Conservation (phyloP, 2,888 invertebrate species). For the Zaprionus lineosus region DNA sequence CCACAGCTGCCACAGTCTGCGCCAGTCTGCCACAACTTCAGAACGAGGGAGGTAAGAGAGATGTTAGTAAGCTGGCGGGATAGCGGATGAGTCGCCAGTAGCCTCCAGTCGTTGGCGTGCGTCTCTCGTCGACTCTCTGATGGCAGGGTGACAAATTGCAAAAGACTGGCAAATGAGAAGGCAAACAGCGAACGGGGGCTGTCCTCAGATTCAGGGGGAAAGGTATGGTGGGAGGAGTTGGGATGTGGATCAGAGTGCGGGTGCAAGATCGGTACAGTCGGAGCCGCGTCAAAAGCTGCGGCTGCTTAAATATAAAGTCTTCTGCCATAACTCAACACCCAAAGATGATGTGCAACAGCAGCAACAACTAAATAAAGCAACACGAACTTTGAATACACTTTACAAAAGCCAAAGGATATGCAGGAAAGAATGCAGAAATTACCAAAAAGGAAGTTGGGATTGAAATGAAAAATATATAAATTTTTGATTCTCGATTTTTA, state of each 20-base stretch:
- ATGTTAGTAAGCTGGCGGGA: no score
- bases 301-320: constrained; percentile 66
- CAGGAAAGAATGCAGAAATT: no score
- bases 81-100: constrained; percentile 13
- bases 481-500: no score
- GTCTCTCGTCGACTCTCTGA: constrained; percentile 60
- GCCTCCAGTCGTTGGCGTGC: constrained; percentile 53
- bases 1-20: no score
- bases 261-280: constrained; percentile 48
- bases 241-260: constrained; percentile 32
- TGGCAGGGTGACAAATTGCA: constrained; percentile 70
- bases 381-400: constrained; percentile 13
- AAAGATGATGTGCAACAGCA: constrained; percentile 55
- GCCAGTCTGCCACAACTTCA: constrained; percentile 20
- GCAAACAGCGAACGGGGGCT: no score
- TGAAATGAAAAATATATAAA: no score
- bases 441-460: no score
- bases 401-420: no score
- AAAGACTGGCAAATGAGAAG: constrained; percentile 4
- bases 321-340: constrained; percentile 62
- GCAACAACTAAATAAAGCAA: neutral
- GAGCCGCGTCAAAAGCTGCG: constrained; percentile 13
- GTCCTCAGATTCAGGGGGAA: no score
- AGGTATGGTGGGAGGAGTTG: neutral
- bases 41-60: neutral